phyloP scores from a whole-genome alignment of 1,140 invertebrate species.

The Chironomus tepperi region DNA sequence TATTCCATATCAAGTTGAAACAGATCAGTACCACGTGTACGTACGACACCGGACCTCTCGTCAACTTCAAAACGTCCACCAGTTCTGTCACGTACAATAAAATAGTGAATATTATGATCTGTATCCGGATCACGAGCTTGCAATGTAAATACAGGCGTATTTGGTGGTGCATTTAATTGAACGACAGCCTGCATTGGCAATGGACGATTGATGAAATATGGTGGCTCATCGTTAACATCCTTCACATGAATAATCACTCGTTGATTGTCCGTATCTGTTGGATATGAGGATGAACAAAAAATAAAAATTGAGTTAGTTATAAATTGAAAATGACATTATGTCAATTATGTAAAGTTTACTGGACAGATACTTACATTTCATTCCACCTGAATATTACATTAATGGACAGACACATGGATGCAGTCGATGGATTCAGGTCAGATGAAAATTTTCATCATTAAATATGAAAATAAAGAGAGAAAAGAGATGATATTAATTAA shows the following conservation, averaged over 20 bases:
- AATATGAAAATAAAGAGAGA: background rate
- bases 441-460: background rate
- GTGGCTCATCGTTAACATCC: slow-evolving; percentile 92
- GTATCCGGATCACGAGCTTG: slow-evolving; percentile 92
- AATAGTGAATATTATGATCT: slow-evolving; percentile 92
- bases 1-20: slow-evolving; percentile 95
- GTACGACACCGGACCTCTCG: slow-evolving; percentile 85
- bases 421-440: background rate
- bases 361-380: slow-evolving; percentile 11
- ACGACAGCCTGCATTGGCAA: slow-evolving; percentile 94
- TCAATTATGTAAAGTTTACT: background rate
- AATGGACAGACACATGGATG: background rate
- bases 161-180: slow-evolving; percentile 85
- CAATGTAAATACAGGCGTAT: slow-evolving; percentile 90
- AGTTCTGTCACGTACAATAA: slow-evolving; percentile 83
- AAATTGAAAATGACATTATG: background rate
- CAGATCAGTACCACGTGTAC: slow-evolving; percentile 79
- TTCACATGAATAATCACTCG: slow-evolving; percentile 89
- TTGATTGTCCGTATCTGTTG: slow-evolving; percentile 82
- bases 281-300: slow-evolving; percentile 35
- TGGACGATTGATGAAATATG: slow-evolving; percentile 91
- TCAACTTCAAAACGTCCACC: slow-evolving; percentile 76
- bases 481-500: background rate
- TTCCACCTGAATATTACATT: background rate
- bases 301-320: slow-evolving; percentile 11